Evolutionary conservation across 2,888 invertebrate genomes (phyloP).

Genomic region (Idaea aversata): DNA sequence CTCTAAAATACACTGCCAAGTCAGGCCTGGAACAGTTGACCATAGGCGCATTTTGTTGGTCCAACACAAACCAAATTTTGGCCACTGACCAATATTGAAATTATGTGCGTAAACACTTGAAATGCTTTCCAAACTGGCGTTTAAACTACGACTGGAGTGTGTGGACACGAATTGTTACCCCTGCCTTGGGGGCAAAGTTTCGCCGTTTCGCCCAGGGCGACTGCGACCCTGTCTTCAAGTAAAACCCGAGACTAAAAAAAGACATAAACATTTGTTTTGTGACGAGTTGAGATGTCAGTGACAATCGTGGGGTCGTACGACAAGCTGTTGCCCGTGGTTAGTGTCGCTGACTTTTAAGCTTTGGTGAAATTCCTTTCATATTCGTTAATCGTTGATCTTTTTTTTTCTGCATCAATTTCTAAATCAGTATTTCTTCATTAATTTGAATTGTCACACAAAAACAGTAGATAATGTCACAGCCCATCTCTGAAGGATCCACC

Average conservation of each 20-base stretch:
- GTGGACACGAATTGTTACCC: not conserved
- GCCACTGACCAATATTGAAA: not conserved
- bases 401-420: too few species aligned
- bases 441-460: too few species aligned
- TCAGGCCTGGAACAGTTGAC: too few species aligned
- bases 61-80: not conserved
- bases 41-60: too few species aligned
- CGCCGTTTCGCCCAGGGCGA: not conserved
- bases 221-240: slow-evolving; percentile 7
- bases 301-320: slow-evolving; percentile 27
- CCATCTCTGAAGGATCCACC: too few species aligned
- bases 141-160: not conserved
- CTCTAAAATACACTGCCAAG: too few species aligned
- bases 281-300: slow-evolving; percentile 19
- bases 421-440: too few species aligned
- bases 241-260: slow-evolving; percentile 9
- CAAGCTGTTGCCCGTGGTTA: not conserved
- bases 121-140: not conserved
- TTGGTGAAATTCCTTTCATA: too few species aligned
- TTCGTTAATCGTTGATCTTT: too few species aligned
- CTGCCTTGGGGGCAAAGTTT: not conserved
- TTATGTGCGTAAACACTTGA: not conserved
- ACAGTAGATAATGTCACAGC: too few species aligned
- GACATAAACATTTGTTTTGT: slow-evolving; percentile 7
- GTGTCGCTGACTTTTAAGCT: not conserved